Conservation (phyloP, 2,797 vertebrate genomes). For the Carcharodon carcharias region DNA sequence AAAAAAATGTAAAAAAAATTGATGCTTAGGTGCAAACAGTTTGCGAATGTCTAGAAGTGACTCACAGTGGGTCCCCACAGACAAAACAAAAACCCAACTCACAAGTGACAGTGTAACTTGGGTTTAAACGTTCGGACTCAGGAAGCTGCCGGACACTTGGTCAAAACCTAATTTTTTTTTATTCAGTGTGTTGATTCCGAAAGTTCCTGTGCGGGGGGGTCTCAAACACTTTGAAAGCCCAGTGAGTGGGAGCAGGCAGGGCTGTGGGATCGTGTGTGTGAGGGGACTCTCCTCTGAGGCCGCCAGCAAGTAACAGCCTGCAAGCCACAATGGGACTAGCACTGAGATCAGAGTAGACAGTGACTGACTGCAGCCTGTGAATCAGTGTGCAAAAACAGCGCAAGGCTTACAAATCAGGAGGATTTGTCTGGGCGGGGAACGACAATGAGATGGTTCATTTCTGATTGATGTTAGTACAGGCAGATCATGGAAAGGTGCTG, state of each 20-base stretch:
- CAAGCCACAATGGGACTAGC: background rate
- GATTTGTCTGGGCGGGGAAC: background rate
- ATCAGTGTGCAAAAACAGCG: background rate
- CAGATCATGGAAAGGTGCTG: background rate
- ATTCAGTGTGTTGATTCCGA: background rate
- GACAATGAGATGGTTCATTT: background rate
- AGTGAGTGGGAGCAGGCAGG: background rate
- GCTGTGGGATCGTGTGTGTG: background rate
- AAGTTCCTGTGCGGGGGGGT: background rate
- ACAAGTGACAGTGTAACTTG: background rate
- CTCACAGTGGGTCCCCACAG: background rate
- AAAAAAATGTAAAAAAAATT: background rate
- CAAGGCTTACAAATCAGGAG: background rate
- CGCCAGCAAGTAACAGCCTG: too few relatives aligned
- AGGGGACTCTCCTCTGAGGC: background rate
- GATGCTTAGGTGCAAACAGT: background rate
- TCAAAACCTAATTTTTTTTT: background rate
- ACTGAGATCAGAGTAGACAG: background rate
- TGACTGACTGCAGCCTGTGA: background rate
- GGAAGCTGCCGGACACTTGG: background rate
- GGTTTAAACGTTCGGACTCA: background rate
- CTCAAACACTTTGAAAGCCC: background rate
- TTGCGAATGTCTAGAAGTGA: background rate
- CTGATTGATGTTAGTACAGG: background rate
- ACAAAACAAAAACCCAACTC: background rate